Evolutionary conservation across 2,797 vertebrate genomes (phyloP).

Genomic region (Sebastes wilsoni): DNA sequence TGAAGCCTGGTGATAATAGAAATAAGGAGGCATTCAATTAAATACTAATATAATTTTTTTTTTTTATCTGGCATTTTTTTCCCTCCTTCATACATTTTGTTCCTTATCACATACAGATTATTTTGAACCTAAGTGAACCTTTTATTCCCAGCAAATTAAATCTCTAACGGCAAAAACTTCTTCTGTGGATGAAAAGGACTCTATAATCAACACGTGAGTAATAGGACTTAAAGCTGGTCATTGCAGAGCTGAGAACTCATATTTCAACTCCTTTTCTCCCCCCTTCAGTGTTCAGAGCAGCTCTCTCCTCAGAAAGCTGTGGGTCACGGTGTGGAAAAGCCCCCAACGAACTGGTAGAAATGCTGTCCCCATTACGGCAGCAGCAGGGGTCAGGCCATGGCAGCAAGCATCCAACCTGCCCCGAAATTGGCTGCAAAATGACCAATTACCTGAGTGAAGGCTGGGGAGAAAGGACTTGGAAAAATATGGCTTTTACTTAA

Average conservation of each 20-base stretch:
- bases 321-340: slow-evolving; percentile 74
- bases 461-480: slow-evolving; percentile 72
- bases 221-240: slow-evolving; percentile 37
- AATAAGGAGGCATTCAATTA: not conserved
- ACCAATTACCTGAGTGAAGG: slow-evolving; percentile 85
- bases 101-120: not conserved
- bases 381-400: slow-evolving; percentile 84
- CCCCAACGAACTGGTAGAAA: slow-evolving; percentile 77
- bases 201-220: slow-evolving; percentile 21
- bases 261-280: slow-evolving; percentile 41
- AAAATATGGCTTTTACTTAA: slow-evolving; percentile 85
- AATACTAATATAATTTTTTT: not conserved
- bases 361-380: slow-evolving; percentile 81
- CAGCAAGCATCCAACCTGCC: slow-evolving; percentile 82
- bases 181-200: not conserved
- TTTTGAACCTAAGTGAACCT: not conserved
- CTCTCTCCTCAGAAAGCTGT: slow-evolving; percentile 60
- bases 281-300: slow-evolving; percentile 48
- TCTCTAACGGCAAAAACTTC: not conserved
- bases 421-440: slow-evolving; percentile 87
- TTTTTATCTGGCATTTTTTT: not conserved
- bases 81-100: not conserved
- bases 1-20: not conserved
- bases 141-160: not conserved
- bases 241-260: slow-evolving; percentile 47